Base-by-base conservation (phyloP, 2,888 invertebrate species). In the Cerceris ruficornis region DNA sequence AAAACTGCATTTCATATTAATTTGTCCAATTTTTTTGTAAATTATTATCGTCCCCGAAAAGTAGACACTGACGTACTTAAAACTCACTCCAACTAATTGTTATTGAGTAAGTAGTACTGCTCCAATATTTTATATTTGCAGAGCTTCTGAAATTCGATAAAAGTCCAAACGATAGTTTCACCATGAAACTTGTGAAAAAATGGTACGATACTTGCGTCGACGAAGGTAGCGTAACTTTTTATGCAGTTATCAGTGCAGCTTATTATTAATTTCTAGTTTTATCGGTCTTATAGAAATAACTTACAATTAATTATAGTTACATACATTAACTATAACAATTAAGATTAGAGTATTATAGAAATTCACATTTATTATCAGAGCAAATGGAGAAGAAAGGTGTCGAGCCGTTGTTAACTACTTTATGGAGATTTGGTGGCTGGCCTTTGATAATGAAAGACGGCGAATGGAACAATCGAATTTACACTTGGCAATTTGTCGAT, bases 351-450 rank as follows among this genome's bases (percentile, higher is more conserved):
- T n/a, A n/a, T n/a, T n/a, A n/a, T n/a, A n/a, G n/a, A n/a, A n/a
- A n/a, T n/a, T n/a, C n/a, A n/a, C n/a, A n/a, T n/a, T n/a, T n/a
- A n/a, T 67, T 61, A 8, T 11, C 43, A 84, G 86, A 85, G 14
- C 62, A 41, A 39, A 80, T 87, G 7, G 81, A 89, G n/a, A 62
- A 71, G 17, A 43, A 61, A 43, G 86, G 86, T 1, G 46, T 89
- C 0, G 78, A 81, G 7, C 85, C 87, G 0, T 43, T 89, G 6
- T 58, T 86, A 17, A 75, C 77, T 13, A 80, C 84, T 14, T 13
- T 88, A 7, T 77, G 85, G 60, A 75, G 78, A 55, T 71, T 71
- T 54, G 89, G 88, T 13, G 89, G 89, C 2, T 88, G 88, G 88
- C 89, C 89, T 0, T 79, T 89, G 64, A 75, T 80, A 49, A 85